phyloP scores from a whole-genome alignment of 1,140 invertebrate genomes.

The Phymastichus coffea region DNA sequence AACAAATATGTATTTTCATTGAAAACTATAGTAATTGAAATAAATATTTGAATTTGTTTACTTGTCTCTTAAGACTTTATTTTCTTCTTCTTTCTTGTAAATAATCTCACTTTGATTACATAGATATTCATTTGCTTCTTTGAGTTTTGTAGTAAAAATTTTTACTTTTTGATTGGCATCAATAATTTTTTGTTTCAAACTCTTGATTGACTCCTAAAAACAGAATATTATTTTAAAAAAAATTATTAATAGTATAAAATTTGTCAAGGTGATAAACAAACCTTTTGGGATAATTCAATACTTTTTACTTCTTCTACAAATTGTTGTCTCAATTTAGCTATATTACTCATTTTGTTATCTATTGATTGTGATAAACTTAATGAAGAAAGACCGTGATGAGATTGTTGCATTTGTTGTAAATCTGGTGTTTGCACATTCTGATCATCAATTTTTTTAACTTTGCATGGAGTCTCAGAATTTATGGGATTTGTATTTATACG shows the following conservation, averaged over 20 bases:
- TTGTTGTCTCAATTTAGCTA: conserved; percentile 17
- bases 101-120: conserved; percentile 19
- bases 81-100: conserved; percentile 18
- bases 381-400: no score
- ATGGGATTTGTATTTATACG: no score
- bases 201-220: conserved; percentile 14
- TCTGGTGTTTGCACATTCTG: no score
- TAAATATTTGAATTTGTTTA: conserved; percentile 6
- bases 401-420: no score
- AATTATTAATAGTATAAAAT: no score
- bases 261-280: background rate
- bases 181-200: conserved; percentile 15
- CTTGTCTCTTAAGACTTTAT: conserved; percentile 17
- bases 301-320: conserved; percentile 25
- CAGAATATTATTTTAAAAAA: background rate
- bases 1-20: background rate
- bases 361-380: background rate
- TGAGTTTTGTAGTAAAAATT: background rate
- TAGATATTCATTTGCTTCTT: conserved; percentile 5
- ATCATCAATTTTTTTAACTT: no score
- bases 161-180: background rate
- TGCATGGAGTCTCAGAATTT: no score
- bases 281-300: conserved; percentile 17
- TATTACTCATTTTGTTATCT: conserved; percentile 16
- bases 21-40: no score